These are phyloP conservation scores for Trichosurus vulpecula DNA, from an alignment of 2,797 vertebrate genomes.

Conservation along the genomic window DNA sequence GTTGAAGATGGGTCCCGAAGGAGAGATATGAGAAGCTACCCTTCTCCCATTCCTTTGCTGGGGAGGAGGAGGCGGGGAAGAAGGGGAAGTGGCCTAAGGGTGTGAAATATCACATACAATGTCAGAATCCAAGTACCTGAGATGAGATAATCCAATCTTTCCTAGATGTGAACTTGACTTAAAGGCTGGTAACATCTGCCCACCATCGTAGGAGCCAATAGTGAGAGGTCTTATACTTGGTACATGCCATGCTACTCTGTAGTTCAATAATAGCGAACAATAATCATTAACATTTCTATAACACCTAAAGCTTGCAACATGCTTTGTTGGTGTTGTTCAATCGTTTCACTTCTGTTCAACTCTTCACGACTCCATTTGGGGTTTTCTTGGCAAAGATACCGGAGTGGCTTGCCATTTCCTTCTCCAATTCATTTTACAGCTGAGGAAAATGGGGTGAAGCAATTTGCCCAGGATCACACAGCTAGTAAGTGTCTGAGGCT, in stretches of 20 bases:
- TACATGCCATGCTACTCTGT: not conserved
- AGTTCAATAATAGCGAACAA: not conserved
- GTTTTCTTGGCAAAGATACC: not conserved
- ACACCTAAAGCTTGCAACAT: not conserved
- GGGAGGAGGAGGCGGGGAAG: too few relatives aligned
- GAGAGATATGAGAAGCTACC: not conserved
- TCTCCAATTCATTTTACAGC: not conserved
- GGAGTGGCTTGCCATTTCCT: not conserved
- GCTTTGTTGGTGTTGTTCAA: not conserved
- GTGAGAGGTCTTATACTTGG: not conserved
- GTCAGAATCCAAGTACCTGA: not conserved
- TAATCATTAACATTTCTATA: not conserved
- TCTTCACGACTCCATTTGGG: not conserved
- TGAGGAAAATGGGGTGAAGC: not conserved
- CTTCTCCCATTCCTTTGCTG: not conserved
- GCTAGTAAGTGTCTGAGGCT: not conserved
- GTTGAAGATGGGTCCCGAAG: not conserved
- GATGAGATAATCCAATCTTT: not conserved
- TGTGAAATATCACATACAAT: not conserved
- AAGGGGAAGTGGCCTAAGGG: not conserved
- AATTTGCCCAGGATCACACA: not conserved
- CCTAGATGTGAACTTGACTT: slow-evolving; percentile 29
- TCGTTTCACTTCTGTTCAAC: not conserved
- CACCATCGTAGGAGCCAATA: slow-evolving; percentile 8
- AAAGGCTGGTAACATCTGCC: slow-evolving; percentile 7